Evolutionary conservation across 2,888 invertebrate genomes (phyloP).

Genomic region (Ametastegia equiseti): DNA sequence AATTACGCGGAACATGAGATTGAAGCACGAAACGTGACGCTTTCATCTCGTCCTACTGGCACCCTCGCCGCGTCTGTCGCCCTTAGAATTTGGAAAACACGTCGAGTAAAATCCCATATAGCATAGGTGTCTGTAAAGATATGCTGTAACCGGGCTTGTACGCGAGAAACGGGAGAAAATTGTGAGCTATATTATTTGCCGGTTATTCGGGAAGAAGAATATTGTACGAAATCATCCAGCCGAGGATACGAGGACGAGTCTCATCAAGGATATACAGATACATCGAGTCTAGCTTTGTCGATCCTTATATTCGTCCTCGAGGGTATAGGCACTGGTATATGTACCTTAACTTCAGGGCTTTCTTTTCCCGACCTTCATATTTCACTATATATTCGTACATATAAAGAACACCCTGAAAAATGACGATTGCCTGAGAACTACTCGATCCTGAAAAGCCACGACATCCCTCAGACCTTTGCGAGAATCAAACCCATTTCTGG

Average conservation of each 20-base stretch:
- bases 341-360: neutral
- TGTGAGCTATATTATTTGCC: neutral
- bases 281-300: neutral
- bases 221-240: slow-evolving; percentile 1
- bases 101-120: neutral
- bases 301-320: neutral
- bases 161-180: neutral
- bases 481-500: slow-evolving; percentile 10
- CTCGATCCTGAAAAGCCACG: slow-evolving; percentile 4
- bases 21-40: slow-evolving; percentile 23
- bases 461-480: slow-evolving; percentile 16
- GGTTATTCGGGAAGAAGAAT: slow-evolving; percentile 2
- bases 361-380: neutral
- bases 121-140: no score
- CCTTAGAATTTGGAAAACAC: slow-evolving; percentile 5
- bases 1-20: slow-evolving; percentile 9
- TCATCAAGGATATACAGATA: slow-evolving; percentile 8
- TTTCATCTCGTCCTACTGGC: slow-evolving; percentile 3
- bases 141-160: neutral
- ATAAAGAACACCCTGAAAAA: slow-evolving; percentile 19
- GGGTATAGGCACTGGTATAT: no score
- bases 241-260: neutral
- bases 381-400: slow-evolving; percentile 14
- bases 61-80: neutral
- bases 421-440: slow-evolving; percentile 31